Conservation (phyloP, 1,140 invertebrate species). For the Drosophila littoralis region DNA sequence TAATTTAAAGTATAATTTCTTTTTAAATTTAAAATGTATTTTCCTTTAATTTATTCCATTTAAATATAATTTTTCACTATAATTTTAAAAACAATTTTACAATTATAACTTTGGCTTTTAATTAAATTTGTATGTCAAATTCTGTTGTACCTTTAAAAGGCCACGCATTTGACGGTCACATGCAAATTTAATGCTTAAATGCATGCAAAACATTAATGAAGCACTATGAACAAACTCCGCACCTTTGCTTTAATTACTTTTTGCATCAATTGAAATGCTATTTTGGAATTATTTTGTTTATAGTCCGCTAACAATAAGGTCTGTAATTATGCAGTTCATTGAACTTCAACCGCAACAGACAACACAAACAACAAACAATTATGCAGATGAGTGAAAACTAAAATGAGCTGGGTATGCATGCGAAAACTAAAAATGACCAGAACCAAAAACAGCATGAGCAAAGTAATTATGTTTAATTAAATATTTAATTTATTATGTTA, state of each 20-base stretch:
- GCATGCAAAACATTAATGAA: not conserved
- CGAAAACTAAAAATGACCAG: not conserved
- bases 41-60: not conserved
- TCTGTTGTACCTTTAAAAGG: too few relatives aligned
- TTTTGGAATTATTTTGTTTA: conserved; percentile 1
- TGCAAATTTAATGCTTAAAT: too few relatives aligned
- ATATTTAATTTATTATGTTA: conserved; percentile 68
- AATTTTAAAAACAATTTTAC: too few relatives aligned
- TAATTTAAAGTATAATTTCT: too few relatives aligned
- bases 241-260: conserved; percentile 4
- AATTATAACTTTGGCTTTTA: too few relatives aligned
- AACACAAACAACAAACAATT: conserved; percentile 53
- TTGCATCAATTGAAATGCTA: not conserved
- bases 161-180: too few relatives aligned
- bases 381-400: conserved; percentile 37
- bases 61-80: not conserved
- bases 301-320: not conserved
- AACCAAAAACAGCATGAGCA: conserved; percentile 1
- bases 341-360: conserved; percentile 35
- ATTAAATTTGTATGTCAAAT: too few relatives aligned
- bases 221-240: not conserved
- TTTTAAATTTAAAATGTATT: not conserved
- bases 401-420: conserved; percentile 27
- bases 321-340: conserved; percentile 46
- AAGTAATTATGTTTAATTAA: conserved; percentile 66